These are phyloP conservation scores for Schrankia costaestrigalis DNA, from an alignment of 2,888 invertebrate species.

Conservation along the genomic window DNA sequence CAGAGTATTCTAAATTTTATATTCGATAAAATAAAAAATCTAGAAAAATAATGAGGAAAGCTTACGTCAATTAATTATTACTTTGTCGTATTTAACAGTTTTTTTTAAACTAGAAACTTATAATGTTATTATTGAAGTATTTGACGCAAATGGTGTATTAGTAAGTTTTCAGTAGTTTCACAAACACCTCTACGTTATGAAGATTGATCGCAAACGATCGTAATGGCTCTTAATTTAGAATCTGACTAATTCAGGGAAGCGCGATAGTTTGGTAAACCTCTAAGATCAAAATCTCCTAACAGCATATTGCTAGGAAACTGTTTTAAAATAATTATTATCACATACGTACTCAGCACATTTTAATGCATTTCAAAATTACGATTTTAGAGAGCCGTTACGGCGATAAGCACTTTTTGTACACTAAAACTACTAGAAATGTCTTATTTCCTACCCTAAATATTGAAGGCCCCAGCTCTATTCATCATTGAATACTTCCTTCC, in stretches of 20 bases:
- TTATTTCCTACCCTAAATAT: no score
- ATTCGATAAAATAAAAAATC: no score
- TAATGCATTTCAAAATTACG: no score
- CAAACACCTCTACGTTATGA: constrained; percentile 4
- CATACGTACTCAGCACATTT: no score
- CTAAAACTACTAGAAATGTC: constrained; percentile 1
- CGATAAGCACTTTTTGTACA: not conserved
- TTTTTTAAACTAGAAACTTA: no score
- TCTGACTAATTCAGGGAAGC: constrained; percentile 5
- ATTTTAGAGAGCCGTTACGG: constrained; percentile 4
- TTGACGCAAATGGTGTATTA: not conserved
- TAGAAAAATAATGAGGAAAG: no score
- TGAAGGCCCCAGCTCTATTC: constrained; percentile 1
- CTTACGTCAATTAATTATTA: no score
- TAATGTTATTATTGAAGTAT: not conserved
- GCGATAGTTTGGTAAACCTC: not conserved
- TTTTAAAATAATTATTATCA: no score
- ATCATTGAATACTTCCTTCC: constrained; percentile 1
- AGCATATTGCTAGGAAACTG: no score
- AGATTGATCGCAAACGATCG: constrained; percentile 5
- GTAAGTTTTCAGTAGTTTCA: not conserved
- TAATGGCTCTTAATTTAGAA: constrained; percentile 5
- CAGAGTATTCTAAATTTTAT: no score
- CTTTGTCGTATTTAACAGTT: no score
- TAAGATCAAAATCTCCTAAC: no score